phyloP scores from a whole-genome alignment of 2,888 invertebrate genomes.

The Drosophila lacicola region DNA sequence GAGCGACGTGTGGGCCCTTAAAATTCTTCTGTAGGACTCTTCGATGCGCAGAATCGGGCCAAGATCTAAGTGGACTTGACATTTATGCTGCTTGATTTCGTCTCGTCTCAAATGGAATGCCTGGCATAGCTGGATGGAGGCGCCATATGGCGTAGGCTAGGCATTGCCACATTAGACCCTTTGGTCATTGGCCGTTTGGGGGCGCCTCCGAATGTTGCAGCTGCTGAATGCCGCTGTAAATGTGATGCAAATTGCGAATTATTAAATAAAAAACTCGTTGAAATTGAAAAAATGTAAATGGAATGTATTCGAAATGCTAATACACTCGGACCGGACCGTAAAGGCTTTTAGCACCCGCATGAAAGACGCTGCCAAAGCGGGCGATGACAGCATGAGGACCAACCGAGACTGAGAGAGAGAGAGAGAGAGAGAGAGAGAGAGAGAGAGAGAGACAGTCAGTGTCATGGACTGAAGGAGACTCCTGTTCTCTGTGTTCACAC shows the following conservation, averaged over 20 bases:
- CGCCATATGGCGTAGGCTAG: slow-evolving; percentile 37
- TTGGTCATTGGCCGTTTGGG: slow-evolving; percentile 32
- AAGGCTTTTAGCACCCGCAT: slow-evolving; percentile 42
- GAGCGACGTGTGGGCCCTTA: too few species aligned
- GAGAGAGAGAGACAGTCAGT: background rate
- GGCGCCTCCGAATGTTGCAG: slow-evolving; percentile 11
- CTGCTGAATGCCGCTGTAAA: slow-evolving; percentile 18
- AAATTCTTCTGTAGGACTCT: too few species aligned
- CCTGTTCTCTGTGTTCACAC: slow-evolving; percentile 47
- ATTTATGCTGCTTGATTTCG: too few species aligned
- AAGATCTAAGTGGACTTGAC: too few species aligned
- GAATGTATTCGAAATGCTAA: slow-evolving; percentile 75
- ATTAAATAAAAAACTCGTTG: slow-evolving; percentile 65
- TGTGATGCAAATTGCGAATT: slow-evolving; percentile 73
- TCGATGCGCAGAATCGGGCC: too few species aligned
- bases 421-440: background rate
- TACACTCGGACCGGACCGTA: slow-evolving; percentile 46
- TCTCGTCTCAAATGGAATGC: too few species aligned
- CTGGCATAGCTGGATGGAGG: background rate
- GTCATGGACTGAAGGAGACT: background rate
- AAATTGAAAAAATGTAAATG: slow-evolving; percentile 78
- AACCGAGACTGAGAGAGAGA: background rate
- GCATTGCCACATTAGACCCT: slow-evolving; percentile 8
- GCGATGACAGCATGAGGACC: slow-evolving; percentile 33
- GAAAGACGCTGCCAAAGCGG: background rate